Evolutionary conservation across 1,140 invertebrate species (phyloP).

Genomic region (Drosophila ambigua): DNA sequence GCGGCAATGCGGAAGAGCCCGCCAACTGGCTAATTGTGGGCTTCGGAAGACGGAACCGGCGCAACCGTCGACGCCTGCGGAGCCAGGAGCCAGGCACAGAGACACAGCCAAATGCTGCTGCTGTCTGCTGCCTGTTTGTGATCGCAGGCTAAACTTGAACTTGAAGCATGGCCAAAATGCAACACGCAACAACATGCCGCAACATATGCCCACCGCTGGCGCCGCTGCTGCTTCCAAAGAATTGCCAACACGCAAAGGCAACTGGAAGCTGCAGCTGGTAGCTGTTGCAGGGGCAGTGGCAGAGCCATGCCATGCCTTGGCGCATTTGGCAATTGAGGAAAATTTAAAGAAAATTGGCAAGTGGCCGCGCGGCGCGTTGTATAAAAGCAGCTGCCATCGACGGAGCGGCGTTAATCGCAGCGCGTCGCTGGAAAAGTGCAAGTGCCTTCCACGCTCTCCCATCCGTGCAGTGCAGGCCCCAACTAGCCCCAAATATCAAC

Average conservation of each 20-base stretch:
- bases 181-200: slow-evolving; percentile 32
- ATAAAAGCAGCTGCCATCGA: slow-evolving; percentile 59
- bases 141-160: slow-evolving; percentile 67
- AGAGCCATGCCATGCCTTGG: slow-evolving; percentile 7
- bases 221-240: slow-evolving; percentile 23
- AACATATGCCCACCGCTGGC: slow-evolving; percentile 8
- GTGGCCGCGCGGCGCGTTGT: slow-evolving; percentile 2
- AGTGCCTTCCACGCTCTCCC: slow-evolving; percentile 28
- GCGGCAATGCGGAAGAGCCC: slow-evolving; percentile 68
- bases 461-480: neutral
- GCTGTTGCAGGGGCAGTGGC: slow-evolving; percentile 1
- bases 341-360: slow-evolving; percentile 2
- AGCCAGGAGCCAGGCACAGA: too few species aligned
- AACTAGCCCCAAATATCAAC: neutral
- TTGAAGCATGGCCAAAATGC: slow-evolving; percentile 61
- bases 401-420: slow-evolving; percentile 67
- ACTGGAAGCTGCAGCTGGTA: too few species aligned
- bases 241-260: slow-evolving; percentile 24
- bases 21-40: slow-evolving; percentile 51
- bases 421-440: slow-evolving; percentile 68
- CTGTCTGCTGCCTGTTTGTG: neutral
- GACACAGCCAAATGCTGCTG: too few species aligned
- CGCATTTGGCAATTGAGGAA: neutral
- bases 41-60: slow-evolving; percentile 70
- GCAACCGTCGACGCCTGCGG: neutral